phyloP scores from a whole-genome alignment of 1,140 invertebrate genomes.

The Amyelois transitella region DNA sequence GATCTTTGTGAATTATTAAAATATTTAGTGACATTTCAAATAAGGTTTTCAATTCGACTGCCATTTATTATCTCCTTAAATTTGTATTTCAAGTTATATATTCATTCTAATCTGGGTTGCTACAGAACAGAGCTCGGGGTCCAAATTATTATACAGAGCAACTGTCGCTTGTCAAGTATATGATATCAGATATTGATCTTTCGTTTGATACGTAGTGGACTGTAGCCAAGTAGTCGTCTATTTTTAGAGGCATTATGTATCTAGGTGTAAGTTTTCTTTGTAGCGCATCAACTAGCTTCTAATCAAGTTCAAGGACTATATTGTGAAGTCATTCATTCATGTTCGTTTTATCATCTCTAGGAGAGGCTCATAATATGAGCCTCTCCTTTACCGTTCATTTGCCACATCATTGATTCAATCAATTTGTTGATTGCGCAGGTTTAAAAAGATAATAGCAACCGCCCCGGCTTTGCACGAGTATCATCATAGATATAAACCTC shows the following conservation, averaged over 20 bases:
- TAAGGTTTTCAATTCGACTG: too few species aligned
- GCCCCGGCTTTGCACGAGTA: too few species aligned
- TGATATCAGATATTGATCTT: not conserved
- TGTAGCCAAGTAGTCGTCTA: constrained; percentile 31
- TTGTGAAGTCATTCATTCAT: not conserved
- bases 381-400: not conserved
- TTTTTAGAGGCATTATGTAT: constrained; percentile 32
- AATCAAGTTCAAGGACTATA: not conserved
- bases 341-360: not conserved
- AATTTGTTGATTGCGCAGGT: not conserved
- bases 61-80: too few species aligned
- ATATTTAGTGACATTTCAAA: too few species aligned
- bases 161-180: too few species aligned
- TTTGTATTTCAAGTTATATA: too few species aligned
- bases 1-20: too few species aligned
- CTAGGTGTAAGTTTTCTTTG: constrained; percentile 16
- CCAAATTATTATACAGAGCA: too few species aligned
- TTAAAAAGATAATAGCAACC: not conserved
- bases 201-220: constrained; percentile 24
- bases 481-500: too few species aligned
- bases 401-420: not conserved
- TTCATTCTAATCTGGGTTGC: too few species aligned
- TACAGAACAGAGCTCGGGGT: too few species aligned
- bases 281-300: not conserved
- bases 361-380: not conserved